phyloP scores from a whole-genome alignment of 2,888 invertebrate species.

The Drosophila sordidapex region DNA sequence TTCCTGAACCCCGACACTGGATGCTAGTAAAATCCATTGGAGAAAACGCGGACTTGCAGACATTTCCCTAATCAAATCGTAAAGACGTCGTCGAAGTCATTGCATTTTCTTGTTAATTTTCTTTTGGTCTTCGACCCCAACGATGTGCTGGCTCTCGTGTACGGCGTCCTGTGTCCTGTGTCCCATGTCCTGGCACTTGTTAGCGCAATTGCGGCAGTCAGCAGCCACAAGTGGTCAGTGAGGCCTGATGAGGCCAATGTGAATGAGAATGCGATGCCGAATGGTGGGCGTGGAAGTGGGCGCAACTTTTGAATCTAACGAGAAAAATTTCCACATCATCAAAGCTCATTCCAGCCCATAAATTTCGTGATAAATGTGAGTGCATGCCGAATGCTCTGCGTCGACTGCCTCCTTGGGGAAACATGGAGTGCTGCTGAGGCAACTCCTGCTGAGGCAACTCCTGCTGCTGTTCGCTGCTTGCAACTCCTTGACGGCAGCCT shows the following conservation, averaged over 20 bases:
- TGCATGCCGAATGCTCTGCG: conserved; percentile 57
- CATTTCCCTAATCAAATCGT: conserved; percentile 79
- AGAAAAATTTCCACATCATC: conserved; percentile 85
- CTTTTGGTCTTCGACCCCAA: conserved; percentile 35
- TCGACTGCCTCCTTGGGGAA: conserved; percentile 51
- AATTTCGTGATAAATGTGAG: conserved; percentile 84
- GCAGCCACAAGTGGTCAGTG: conserved; percentile 79
- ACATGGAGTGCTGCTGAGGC: conserved; percentile 4
- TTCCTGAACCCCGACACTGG: neutral
- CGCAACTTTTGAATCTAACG: conserved; percentile 81
- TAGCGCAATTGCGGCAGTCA: conserved; percentile 52
- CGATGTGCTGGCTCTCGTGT: conserved; percentile 36
- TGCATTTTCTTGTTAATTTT: conserved; percentile 77
- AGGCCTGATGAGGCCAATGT: conserved; percentile 74
- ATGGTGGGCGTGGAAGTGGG: conserved; percentile 32
- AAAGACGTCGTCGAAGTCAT: conserved; percentile 63
- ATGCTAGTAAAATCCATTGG: conserved; percentile 23
- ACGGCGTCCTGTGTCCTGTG: conserved; percentile 4
- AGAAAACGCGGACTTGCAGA: conserved; percentile 57
- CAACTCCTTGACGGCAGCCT: conserved; percentile 51
- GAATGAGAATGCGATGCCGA: conserved; percentile 21
- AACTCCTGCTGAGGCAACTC: conserved; percentile 5
- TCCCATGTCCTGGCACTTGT: conserved; percentile 51
- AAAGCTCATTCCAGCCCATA: conserved; percentile 85
- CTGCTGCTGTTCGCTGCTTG: conserved; percentile 35